phyloP scores from a whole-genome alignment of 2,797 vertebrate genomes.

The Enteromius trimaculatus region DNA sequence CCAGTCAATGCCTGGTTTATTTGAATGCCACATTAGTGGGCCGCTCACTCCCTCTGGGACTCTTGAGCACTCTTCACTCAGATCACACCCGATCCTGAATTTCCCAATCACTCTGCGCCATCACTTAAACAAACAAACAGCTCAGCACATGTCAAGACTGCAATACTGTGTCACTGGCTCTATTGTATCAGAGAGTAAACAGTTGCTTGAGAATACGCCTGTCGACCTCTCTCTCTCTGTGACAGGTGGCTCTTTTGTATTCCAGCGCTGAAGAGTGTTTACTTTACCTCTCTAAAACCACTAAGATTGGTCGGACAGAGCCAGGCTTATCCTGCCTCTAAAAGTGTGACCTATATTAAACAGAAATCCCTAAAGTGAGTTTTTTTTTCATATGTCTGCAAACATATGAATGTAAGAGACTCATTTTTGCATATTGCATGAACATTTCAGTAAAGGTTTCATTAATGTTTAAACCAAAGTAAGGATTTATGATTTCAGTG shows the following conservation, averaged over 20 bases:
- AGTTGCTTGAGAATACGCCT: slow-evolving; percentile 25
- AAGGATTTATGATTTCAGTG: neutral
- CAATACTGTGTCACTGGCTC: slow-evolving; percentile 23
- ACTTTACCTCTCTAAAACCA: slow-evolving; percentile 46
- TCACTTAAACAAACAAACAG: slow-evolving; percentile 43
- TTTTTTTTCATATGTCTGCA: too few relatives aligned
- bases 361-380: neutral
- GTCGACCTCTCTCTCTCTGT: slow-evolving; percentile 33
- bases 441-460: neutral
- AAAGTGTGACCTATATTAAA: slow-evolving; percentile 28
- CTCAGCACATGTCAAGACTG: neutral
- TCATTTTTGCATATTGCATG: neutral
- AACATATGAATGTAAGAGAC: too few relatives aligned
- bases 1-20: neutral
- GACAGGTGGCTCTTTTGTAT: slow-evolving; percentile 55
- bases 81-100: slow-evolving; percentile 24
- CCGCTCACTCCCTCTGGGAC: neutral
- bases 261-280: slow-evolving; percentile 37
- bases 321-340: slow-evolving; percentile 4
- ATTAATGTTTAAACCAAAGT: neutral
- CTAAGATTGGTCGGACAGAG: slow-evolving; percentile 9
- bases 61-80: neutral
- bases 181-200: slow-evolving; percentile 53
- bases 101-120: neutral
- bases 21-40: neutral